These are phyloP conservation scores for Embiotoca jacksoni DNA, from an alignment of 2,113 vertebrate species.

Conservation along the genomic window DNA sequence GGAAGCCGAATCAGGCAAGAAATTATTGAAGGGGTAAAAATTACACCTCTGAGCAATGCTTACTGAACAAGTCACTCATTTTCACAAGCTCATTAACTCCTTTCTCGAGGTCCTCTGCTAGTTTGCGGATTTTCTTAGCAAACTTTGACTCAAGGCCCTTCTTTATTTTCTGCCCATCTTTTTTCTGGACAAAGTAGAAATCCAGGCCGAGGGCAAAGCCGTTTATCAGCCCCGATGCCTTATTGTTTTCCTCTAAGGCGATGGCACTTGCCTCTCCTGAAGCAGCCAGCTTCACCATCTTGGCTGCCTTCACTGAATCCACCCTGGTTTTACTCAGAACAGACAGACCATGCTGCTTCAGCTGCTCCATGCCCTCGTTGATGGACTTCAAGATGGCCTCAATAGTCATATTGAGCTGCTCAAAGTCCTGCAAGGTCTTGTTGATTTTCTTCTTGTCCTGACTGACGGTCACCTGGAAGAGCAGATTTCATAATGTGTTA, in stretches of 20 bases:
- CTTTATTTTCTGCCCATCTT: constrained; percentile 40
- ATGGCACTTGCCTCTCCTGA: fast-evolving
- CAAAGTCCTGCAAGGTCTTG: constrained; percentile 21
- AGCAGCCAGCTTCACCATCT: fast-evolving
- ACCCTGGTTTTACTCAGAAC: background rate
- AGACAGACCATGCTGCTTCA: background rate
- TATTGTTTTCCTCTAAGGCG: background rate
- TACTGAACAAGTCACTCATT: constrained; percentile 31
- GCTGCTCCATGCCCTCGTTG: constrained; percentile 20
- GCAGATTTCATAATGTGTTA: background rate
- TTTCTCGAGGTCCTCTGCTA: background rate
- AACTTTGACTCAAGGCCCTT: constrained; percentile 46
- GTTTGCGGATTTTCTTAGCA: constrained; percentile 36
- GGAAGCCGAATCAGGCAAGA: fast-evolving
- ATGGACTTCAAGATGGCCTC: constrained; percentile 43
- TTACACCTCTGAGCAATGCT: background rate
- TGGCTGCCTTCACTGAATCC: background rate
- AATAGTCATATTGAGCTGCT: background rate
- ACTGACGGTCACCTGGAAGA: constrained; percentile 30
- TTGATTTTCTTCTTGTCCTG: constrained; percentile 61
- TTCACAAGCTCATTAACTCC: constrained; percentile 29
- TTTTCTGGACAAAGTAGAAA: constrained; percentile 40
- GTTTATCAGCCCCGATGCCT: background rate
- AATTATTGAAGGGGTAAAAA: background rate
- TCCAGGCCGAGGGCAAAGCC: constrained; percentile 52